Conservation (phyloP, 2,888 invertebrate genomes). For the Venustoraphidia nigricollis region DNA sequence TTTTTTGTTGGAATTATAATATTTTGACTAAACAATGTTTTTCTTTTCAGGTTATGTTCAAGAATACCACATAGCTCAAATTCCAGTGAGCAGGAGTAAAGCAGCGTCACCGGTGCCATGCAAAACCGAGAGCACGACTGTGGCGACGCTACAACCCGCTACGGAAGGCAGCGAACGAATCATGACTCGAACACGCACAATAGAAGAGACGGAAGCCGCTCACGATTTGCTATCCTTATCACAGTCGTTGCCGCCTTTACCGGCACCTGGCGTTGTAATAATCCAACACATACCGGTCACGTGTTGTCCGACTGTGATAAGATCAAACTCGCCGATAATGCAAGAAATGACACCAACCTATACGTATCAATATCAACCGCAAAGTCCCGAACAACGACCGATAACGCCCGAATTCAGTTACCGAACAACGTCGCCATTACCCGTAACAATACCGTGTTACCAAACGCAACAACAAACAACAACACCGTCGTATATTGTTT, state of each 20-base stretch:
- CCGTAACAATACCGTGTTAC: constrained; percentile 19
- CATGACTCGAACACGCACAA: constrained; percentile 37
- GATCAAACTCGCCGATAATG: constrained; percentile 18
- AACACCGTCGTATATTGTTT: constrained; percentile 8
- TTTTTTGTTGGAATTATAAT: too few relatives aligned
- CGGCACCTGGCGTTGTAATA: constrained; percentile 50
- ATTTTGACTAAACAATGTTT: too few relatives aligned
- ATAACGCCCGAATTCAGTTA: constrained; percentile 17
- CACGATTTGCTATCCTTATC: constrained; percentile 65
- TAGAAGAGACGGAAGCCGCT: constrained; percentile 80
- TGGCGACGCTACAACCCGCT: background rate
- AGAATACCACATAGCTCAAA: too few relatives aligned
- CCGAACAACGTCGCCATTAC: constrained; percentile 13
- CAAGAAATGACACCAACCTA: constrained; percentile 20
- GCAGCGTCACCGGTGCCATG: background rate
- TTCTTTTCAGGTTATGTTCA: too few relatives aligned
- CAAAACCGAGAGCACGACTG: background rate
- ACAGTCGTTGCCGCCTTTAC: constrained; percentile 60
- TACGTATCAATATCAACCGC: constrained; percentile 14
- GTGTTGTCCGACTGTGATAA: background rate
- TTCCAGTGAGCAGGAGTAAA: too few relatives aligned
- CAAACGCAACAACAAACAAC: constrained; percentile 22
- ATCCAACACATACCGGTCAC: constrained; percentile 36
- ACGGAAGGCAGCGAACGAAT: constrained; percentile 24
- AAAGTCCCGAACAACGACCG: constrained; percentile 18